Base-by-base conservation (phyloP, 2,797 vertebrate genomes). In the Arrhamphus sclerolepis region DNA sequence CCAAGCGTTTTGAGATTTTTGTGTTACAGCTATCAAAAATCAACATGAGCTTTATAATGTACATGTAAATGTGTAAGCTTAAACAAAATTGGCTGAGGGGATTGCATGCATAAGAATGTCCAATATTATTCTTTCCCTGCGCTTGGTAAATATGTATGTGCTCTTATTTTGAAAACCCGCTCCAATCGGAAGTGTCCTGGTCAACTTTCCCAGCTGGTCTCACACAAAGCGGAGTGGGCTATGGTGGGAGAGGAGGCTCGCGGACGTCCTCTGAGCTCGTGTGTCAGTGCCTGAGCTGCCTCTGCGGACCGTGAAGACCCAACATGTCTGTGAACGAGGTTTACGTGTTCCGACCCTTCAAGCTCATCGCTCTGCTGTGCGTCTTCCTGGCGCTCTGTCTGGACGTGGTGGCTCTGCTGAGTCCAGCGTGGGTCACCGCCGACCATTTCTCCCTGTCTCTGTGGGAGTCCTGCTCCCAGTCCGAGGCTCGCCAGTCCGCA, bases 341-440 rank as follows among this genome's bases (percentile, higher is more conserved):
- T 62, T 89, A 77, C 22, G 90, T 90, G 79, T 86, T 90, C 62
- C 89, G 92, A 20, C 94, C 94, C 64, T 93, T 94, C 74, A 92
- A 93, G 77, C 83, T 94, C 51, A 89, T 94, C 68, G 93, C 94
- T 0, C 83, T 94, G 77, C 82, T 94, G 11, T 94, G 94, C 73
- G 90, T 93, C 34, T 92, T 94, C 40, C 77, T 94, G 41, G 93
- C 93, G 18, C 83, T 94, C 40, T 88, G 87, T 40, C 40, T 95
- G 86, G 93, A 94, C 75, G 64, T 91, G 73, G 92, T 89, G 46
- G 93, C 94, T 28, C 85, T 94, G 46, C 81, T 94, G 39, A 94
- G 94, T 52, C 93, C 93, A 0, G 90, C 93, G 58, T 94, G 94
- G 94, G 93, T 95, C 77, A 95, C 93, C 7, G 93, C 94, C 17